Evolutionary conservation across 1,140 invertebrate species (phyloP), one percentile per base, ranked within the genome.

Genomic region (Neodiprion virginianus): DNA sequence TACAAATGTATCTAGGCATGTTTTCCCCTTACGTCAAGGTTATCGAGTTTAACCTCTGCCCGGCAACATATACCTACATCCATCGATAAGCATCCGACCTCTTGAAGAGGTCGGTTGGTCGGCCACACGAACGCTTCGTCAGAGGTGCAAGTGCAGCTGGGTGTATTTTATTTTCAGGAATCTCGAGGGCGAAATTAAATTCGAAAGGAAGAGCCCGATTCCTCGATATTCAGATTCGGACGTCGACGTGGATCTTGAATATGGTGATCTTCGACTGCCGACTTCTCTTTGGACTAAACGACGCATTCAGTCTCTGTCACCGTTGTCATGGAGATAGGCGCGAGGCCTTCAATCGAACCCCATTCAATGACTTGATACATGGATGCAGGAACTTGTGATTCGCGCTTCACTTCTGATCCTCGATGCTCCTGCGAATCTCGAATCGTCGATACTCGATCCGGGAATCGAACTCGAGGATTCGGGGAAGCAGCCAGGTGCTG

Each of bases 341-440:
- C 53, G 53, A 12, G 53, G 53, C 53, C n/a, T 7, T 61, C 53
- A 61, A 61, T 61, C 53, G 53, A 61, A 61, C 53, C n/a, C 53
- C n/a, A 61, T 61, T 61, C 53, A 61, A 61, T 61, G 53, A 61
- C 53, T 61, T 61, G 53, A 61, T 61, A 61, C 53, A 61, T 61
- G 53, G 11, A 61, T 61, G 53, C 28, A 40, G 53, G n/a, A 2
- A 40, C 28, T 40, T 40, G 28, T 40, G 28, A 40, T 3, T 40
- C 28, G 28, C 28, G 28, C 28, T 40, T 5, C 28, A 40, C 28
- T 40, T 5, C 28, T 40, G 28, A 40, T 40, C 28, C 28, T 40
- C 28, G 28, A 40, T 40, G 28, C 28, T 40, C 28, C 28, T 40
- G 28, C 28, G 5, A 40, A 40, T 5, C 28, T 40, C 28, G 28